These are phyloP conservation scores for Rhinophrynus dorsalis DNA, from an alignment of 2,797 vertebrate genomes.

Conservation along the genomic window DNA sequence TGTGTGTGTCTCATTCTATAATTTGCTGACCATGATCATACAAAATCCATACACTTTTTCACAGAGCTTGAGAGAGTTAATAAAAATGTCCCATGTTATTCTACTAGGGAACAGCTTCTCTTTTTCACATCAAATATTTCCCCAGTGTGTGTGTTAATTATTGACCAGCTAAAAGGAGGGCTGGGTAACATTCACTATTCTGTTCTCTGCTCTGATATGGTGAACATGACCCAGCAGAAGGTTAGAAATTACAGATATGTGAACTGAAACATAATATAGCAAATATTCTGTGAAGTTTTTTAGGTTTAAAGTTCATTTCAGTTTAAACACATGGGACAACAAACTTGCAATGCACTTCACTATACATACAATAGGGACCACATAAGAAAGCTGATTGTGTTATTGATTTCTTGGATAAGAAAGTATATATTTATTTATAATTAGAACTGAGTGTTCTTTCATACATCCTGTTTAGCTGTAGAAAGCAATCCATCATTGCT, in stretches of 20 bases:
- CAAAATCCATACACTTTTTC: no score
- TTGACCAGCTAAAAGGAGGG: slow-evolving; percentile 37
- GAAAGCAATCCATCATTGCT: no score
- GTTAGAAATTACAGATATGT: slow-evolving; percentile 11
- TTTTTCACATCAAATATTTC: slow-evolving; percentile 35
- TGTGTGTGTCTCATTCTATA: no score
- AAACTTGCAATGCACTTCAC: no score
- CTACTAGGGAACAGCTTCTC: slow-evolving; percentile 7
- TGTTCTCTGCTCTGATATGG: slow-evolving; percentile 28
- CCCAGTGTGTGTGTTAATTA: slow-evolving; percentile 30
- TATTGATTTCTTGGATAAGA: no score
- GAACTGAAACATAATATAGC: background rate
- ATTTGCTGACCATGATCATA: no score
- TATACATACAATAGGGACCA: no score
- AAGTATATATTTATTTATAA: no score
- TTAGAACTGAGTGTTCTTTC: no score
- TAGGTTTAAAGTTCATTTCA: slow-evolving; percentile 29
- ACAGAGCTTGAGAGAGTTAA: slow-evolving; percentile 6
- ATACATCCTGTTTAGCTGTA: no score
- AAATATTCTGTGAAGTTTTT: background rate
- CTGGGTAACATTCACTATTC: slow-evolving; percentile 31
- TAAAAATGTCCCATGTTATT: background rate
- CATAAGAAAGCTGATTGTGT: no score
- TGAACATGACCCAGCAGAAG: slow-evolving; percentile 26
- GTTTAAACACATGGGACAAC: no score